Base-by-base conservation (phyloP, 1,140 invertebrate genomes). In the Magallana angulata region DNA sequence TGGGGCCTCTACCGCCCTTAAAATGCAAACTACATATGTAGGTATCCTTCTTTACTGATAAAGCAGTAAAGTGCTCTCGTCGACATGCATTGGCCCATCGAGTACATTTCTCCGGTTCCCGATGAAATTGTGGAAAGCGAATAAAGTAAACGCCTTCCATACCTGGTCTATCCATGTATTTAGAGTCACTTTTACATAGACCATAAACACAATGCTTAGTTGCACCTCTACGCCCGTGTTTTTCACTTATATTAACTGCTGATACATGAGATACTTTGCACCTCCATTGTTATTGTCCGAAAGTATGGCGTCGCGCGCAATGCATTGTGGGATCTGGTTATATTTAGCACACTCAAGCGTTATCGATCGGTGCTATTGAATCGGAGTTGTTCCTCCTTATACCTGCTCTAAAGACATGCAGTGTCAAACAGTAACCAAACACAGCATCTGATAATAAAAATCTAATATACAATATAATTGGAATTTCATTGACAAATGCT, bases 11-110 rank as follows among this genome's bases (percentile, higher is more conserved):
- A 59, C 81, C 88, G 6, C 84, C 84, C 68, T 86, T 57, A 89
- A 87, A 87, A 82, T 89, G 83, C 68, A 81, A 7, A 57, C 86
- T 85, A 68, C 89, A 91, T 12, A 91, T 89, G 76, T 85, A 89
- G 3, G 89, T 90, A 64, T 84, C 84, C 82, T 87, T 86, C 36
- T 80, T 90, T 56, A 90, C 68, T 7, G 85, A 89, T 58, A 57
- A 58, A 16, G 81, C 64, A 18, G 84, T 83, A 56, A 90, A 90
- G n/a, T 86, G 16, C 57, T 82, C 68, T 68, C 89, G 83, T 16
- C 87, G 57, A 62, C 89, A 90, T 16, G 87, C 84, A 14, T 6
- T 14, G 16, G 85, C 36, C 87, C 89, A 90, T 57, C 82, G 84
- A 16, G 82, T 18, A 71, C 76, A 90, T 68, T 88, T 85, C 24